Percentiles rank a stretch among this genome's conserved stretches.
These are phyloP conservation scores for Polydrusus tereticollis DNA, from an alignment of 2,888 invertebrate species.

Conservation along the genomic window DNA sequence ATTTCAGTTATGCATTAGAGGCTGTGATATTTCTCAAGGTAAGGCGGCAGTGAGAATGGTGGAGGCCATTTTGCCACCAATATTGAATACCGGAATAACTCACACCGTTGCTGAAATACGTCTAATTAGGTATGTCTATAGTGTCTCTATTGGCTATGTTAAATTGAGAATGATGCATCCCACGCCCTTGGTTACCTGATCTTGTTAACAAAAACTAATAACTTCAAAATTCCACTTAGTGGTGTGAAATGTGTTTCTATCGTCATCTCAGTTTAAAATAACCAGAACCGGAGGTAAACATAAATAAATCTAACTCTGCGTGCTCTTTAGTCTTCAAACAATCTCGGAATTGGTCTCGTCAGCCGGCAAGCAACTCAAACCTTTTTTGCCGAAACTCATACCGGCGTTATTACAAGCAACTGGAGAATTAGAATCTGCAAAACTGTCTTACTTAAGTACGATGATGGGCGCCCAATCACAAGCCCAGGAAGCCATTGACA, in stretches of 20 bases:
- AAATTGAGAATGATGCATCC: no score
- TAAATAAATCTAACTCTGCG: no score
- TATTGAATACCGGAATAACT: conserved; percentile 84
- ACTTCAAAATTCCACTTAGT: no score
- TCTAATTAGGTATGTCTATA: conserved; percentile 73
- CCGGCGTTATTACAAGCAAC: conserved; percentile 89
- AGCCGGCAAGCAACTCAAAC: conserved; percentile 83
- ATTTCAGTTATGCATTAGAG: conserved; percentile 77
- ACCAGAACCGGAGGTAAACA: no score
- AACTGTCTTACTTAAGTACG: conserved; percentile 84
- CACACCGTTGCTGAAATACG: conserved; percentile 85
- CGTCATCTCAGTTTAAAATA: no score
- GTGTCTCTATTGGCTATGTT: background rate
- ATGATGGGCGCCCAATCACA: conserved; percentile 76
- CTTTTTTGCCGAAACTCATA: conserved; percentile 84
- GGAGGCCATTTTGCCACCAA: conserved; percentile 81
- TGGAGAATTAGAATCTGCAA: conserved; percentile 86
- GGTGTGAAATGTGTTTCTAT: no score
- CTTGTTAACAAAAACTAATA: background rate
- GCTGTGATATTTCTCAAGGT: conserved; percentile 78
- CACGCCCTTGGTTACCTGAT: no score
- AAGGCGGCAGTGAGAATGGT: conserved; percentile 81
- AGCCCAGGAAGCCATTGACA: conserved; percentile 83
- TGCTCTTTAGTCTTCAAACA: conserved; percentile 78
- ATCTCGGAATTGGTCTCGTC: conserved; percentile 87